Base-by-base conservation (phyloP, 30 jellyfish, hydroid and myxozoan genomes). In the Aurelia sp. region DNA sequence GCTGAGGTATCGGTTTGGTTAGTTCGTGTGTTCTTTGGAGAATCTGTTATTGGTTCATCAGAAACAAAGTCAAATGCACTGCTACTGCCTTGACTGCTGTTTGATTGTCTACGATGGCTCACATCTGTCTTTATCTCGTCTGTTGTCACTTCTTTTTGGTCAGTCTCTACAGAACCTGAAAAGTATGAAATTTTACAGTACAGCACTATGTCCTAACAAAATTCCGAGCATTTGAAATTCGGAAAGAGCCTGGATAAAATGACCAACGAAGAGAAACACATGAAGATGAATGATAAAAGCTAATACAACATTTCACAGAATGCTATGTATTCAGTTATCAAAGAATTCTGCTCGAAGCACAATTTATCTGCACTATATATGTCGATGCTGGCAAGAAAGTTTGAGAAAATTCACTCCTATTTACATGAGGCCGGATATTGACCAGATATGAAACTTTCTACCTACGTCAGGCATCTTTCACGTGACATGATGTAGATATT, bases 91-190 rank as follows among this genome's bases (percentile, higher is more conserved):
- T 44, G 55, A 44, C 55, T 44, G 15, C 55, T 44, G 16, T 2
- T 44, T 44, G 55, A 44, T 44, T 44, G 55, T 44, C 55, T 7
- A 7, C 55, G 55, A 44, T 44, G 55, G 0, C 33, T 59, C 4
- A 12, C 16, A n/a, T 59, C 69, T 59, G 69, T 18, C 69, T 18
- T n/a, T 18, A 13, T 0, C 69, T 59, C 33, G 20, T 58, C 67
- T 58, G 20, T 58, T 20, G 16, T 58, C 60, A 20, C 23, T 13
- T 71, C 81, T 71, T 19, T 71, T 58, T 8, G 3, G 31, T 71
- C 81, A 22, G 23, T 60, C 37, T 71, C 81, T 17, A 40, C 81
- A 41, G 55, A 30, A 30, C 81, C 81, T 71, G 7, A 27, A 15
- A 71, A 37, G 21, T 22, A 71, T 31, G 20, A n/a, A 33, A 71